Base-by-base conservation (phyloP, 2,797 vertebrate genomes). In the Poecilia wingei region DNA sequence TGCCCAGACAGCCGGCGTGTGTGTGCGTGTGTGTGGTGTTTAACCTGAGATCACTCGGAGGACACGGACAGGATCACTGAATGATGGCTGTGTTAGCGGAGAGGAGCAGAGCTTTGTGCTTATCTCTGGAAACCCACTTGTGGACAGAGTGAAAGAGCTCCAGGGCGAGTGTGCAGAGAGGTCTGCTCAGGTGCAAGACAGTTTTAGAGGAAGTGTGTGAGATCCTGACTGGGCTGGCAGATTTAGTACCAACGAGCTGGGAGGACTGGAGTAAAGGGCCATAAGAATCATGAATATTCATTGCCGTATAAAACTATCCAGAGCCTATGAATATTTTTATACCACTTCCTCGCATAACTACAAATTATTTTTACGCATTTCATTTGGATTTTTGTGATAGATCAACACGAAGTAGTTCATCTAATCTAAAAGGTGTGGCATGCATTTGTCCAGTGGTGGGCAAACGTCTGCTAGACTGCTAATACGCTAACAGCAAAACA, bases 21-120 rank as follows among this genome's bases (percentile, higher is more conserved):
- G 4, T 43, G 49, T 0, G 49, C 2, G 18, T 20, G 72, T 78
- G 80, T 57, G 81, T n/a, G 4, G 74, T 46, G 85, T 91, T 92
- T 91, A 91, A 91, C 90, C 86, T 12, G 0, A 59, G 84, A 90
- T 84, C 82, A 80, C 83, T 88, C 55, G 75, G 69, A 84, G 86
- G 84, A 86, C 86, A 45, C 10, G 85, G 75, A 59, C 75, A 79
- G 88, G 88, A 90, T 86, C 84, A 45, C n/a, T 45, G 12, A 47
- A 76, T 87, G 89, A 89, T 84, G 90, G 77, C 74, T 82, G 55
- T 74, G 84, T 89, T 85, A 80, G 78, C 76, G 25, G 71, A 76
- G 41, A 46, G 41, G 68, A 70, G 68, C 33, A 72, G 74, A 86
- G 82, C 73, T 85, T 75, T 43, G 69, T n/a, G 78, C 83, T 90